Conservation (phyloP, 2,113 vertebrate species). For the Enhydra lutris region DNA sequence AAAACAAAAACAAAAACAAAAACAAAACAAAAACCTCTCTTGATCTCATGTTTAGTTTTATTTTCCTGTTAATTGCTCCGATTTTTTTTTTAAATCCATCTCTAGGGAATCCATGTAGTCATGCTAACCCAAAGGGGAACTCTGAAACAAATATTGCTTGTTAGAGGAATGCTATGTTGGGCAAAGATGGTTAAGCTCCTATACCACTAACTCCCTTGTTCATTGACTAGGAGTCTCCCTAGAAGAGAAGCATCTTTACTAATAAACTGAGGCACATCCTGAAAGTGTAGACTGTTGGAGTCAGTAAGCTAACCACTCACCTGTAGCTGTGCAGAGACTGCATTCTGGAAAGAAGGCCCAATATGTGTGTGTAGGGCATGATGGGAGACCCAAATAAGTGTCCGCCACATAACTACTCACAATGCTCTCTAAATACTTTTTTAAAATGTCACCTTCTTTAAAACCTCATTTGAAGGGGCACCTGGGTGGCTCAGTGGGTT, state of each 20-base stretch:
- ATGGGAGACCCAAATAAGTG: background rate
- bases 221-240: rapidly evolving
- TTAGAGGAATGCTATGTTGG: background rate
- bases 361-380: too few species aligned
- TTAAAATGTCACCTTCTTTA: background rate
- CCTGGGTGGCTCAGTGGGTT: too few species aligned
- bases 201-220: rapidly evolving
- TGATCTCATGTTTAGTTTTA: background rate
- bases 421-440: background rate
- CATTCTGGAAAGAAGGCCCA: background rate
- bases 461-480: background rate
- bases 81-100: background rate
- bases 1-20: too few species aligned
- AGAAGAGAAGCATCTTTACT: background rate
- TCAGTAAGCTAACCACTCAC: background rate
- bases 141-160: background rate
- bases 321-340: background rate
- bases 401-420: background rate
- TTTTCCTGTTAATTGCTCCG: background rate
- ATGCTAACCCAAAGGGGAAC: background rate
- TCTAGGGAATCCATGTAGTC: background rate
- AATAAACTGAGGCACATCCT: background rate
- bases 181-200: background rate
- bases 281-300: background rate
- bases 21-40: background rate